Percentiles rank a stretch among this genome's conserved stretches.
Conservation (phyloP, 2,888 invertebrate species). For the Candidula unifasciata region DNA sequence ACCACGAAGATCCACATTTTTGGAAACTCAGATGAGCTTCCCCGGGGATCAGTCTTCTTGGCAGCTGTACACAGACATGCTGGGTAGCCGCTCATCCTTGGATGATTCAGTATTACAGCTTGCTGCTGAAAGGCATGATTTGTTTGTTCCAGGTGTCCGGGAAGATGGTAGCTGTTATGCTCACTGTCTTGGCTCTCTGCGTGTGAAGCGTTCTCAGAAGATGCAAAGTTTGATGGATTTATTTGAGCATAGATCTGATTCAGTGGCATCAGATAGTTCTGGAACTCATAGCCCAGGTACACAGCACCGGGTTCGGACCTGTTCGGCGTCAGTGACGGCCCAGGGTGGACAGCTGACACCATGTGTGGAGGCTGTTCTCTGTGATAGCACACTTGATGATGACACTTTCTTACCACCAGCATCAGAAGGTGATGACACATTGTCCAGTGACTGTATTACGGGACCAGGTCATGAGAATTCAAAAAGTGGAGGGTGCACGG, state of each 20-base stretch:
- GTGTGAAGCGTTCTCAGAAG: slow-evolving; percentile 66
- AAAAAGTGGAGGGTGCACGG: slow-evolving; percentile 21
- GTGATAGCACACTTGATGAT: slow-evolving; percentile 45
- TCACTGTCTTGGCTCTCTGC: slow-evolving; percentile 65
- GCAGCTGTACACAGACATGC: slow-evolving; percentile 54
- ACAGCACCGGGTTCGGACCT: slow-evolving; percentile 28
- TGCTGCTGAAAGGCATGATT: slow-evolving; percentile 64
- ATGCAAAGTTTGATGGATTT: slow-evolving; percentile 68
- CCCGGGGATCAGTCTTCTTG: not conserved
- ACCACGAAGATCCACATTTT: slow-evolving; percentile 37
- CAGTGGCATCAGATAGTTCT: slow-evolving; percentile 57
- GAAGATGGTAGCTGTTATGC: slow-evolving; percentile 53
- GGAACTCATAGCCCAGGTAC: slow-evolving; percentile 48
- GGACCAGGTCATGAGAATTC: not conserved
- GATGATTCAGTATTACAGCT: slow-evolving; percentile 70
- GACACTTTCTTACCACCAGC: slow-evolving; percentile 41
- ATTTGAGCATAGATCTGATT: slow-evolving; percentile 66
- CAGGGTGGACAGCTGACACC: slow-evolving; percentile 30
- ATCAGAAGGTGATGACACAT: not conserved
- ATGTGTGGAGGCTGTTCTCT: slow-evolving; percentile 42
- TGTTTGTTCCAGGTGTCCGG: slow-evolving; percentile 55
- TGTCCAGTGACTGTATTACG: slow-evolving; percentile 33
- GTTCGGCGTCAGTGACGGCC: slow-evolving; percentile 44
- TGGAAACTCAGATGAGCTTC: slow-evolving; percentile 22
- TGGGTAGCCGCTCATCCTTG: slow-evolving; percentile 64